phyloP scores from a whole-genome alignment of 2,797 vertebrate species.

The Pseudomugil gertrudae region DNA sequence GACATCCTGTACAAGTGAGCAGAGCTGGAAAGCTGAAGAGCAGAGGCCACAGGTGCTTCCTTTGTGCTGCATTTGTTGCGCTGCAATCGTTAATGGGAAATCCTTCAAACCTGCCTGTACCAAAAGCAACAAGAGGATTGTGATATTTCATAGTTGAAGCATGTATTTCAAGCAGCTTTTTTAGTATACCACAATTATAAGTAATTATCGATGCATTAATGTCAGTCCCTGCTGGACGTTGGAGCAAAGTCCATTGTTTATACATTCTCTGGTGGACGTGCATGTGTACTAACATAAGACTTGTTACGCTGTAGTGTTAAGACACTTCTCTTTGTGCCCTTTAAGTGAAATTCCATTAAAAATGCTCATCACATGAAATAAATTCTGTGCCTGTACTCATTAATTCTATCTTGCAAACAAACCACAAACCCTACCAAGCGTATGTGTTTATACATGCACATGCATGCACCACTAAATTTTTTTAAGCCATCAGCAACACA shows the following conservation, averaged over 20 bases:
- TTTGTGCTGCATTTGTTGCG: slow-evolving; percentile 37
- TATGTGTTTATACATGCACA: neutral
- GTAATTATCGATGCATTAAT: slow-evolving; percentile 50
- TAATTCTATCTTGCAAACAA: slow-evolving; percentile 51
- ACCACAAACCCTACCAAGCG: slow-evolving; percentile 18
- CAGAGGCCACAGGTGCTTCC: slow-evolving; percentile 62
- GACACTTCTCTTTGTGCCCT: slow-evolving; percentile 44
- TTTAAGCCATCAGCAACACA: slow-evolving; percentile 2
- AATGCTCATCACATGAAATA: slow-evolving; percentile 45
- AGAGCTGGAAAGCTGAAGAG: slow-evolving; percentile 33
- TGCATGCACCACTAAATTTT: neutral
- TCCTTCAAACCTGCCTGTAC: slow-evolving; percentile 18
- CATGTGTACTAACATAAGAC: slow-evolving; percentile 40
- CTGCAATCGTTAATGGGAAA: slow-evolving; percentile 51
- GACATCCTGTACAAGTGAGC: slow-evolving; percentile 28
- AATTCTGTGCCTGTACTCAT: slow-evolving; percentile 55
- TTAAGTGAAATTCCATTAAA: slow-evolving; percentile 48
- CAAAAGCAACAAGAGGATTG: slow-evolving; percentile 24
- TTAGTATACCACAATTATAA: slow-evolving; percentile 38
- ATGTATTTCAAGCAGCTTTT: slow-evolving; percentile 38
- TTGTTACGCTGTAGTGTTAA: slow-evolving; percentile 28
- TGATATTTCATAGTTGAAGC: slow-evolving; percentile 17
- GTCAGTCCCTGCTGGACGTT: slow-evolving; percentile 29
- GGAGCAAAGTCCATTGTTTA: too few species aligned
- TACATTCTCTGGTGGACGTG: too few species aligned